Evolutionary conservation across 2,113 vertebrate genomes (phyloP), one percentile per base, ranked within the genome.

Genomic region (Oreocharis arfaki): DNA sequence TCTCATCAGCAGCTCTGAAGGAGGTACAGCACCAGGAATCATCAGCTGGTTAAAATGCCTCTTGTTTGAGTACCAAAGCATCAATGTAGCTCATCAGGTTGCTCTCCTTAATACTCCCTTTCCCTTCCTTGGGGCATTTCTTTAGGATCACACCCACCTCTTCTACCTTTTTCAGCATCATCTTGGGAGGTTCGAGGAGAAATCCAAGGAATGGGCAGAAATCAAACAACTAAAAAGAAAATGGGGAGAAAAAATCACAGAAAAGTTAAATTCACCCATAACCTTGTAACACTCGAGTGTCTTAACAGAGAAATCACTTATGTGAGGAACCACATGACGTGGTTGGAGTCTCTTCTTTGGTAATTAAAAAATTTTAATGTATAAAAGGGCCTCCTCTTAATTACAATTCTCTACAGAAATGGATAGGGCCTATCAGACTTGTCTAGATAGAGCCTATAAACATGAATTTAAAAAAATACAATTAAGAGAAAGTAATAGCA

Each of bases 181-280:
- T 59, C 73, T 77, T 90, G 71, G 97, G 96, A 82, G 94, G 76
- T 78, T 86, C 89, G 37, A 98, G 85, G 28, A 98, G 64, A 73
- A 95, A 92, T 52, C 96, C 95, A 24, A 98, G 89, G 82, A 96
- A 56, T 7, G 95, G 95, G 61, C 75, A 97, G 71, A 94, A 80
- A 90, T 97, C 95, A 74, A 95, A 97, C 9, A 97, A 37, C 91
- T 97, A 52, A 56, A 92, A 80, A 46, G 18, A 28, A 79, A 78
- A 13, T 6, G 11, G 23, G 14, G 0, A 3, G 16, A 59, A 53
- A 53, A 56, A 64, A 23, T 8, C 11, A 47, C 10, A 4, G 44
- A 41, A 37, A 39, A 24, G 16, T 28, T 28, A 16, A 73, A 92
- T 8, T 49, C 46, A 27, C 5, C 3, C 13, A 53, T 74, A 65